Evolutionary conservation across 2,797 vertebrate species (phyloP).

Genomic region (Poecilia wingei): DNA sequence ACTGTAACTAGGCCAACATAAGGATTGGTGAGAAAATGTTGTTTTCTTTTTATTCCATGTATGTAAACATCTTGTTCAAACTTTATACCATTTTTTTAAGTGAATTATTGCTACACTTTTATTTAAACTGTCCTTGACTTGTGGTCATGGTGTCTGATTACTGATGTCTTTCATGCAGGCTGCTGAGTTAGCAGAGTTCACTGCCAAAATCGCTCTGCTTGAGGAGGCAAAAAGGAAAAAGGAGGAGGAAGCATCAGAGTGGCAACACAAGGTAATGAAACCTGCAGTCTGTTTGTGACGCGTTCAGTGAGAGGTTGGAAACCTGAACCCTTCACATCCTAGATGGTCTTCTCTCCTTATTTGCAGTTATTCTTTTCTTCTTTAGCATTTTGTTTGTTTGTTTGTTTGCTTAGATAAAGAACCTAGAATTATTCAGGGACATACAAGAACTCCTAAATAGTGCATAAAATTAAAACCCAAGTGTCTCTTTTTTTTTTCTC

Average conservation of each 20-base stretch:
- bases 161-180: conserved; percentile 79
- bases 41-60: too few species aligned
- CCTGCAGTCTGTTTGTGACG: not conserved
- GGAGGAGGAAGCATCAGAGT: conserved; percentile 94
- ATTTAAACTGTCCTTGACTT: not conserved
- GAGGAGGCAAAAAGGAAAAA: conserved; percentile 99
- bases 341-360: not conserved
- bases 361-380: not conserved
- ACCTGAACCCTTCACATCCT: not conserved
- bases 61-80: too few species aligned
- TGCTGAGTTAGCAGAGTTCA: conserved; percentile 96
- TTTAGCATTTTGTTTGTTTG: not conserved
- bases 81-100: not conserved
- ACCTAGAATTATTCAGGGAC: not conserved
- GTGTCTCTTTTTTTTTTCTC: not conserved
- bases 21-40: too few species aligned
- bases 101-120: not conserved
- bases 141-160: not conserved
- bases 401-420: not conserved
- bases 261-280: conserved; percentile 94
- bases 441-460: not conserved
- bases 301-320: not conserved
- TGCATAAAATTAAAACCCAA: not conserved
- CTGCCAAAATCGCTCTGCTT: conserved; percentile 94
- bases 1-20: too few species aligned